Base-by-base conservation (phyloP, 2,888 invertebrate species). In the Mellilla xanthometata region DNA sequence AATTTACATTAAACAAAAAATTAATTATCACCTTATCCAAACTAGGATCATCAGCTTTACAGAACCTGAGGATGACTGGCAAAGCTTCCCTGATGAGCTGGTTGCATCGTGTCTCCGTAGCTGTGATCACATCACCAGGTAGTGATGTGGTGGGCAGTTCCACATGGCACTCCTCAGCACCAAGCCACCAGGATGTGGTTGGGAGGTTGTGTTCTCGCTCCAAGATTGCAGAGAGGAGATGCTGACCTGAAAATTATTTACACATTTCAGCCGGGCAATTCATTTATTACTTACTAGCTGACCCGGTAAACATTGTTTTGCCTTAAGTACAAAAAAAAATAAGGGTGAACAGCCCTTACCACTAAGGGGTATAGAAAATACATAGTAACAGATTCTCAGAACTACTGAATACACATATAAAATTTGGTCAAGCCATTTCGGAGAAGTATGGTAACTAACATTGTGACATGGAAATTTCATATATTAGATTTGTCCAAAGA, bases 181-280 rank as follows among this genome's bases (percentile, higher is more conserved):
- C 96, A 0, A 96, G 86, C 93, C 95, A 95, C 96, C 96, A 96
- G 1, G 96, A 95, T 0, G 94, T 93, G 3, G 96, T 97, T 0
- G 90, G 78, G 46, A 92, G 91, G 7, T 91, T 91, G 77, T 91
- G 93, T 62, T 94, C 91, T 12, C 89, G 86, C 59, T 95, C 94
- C 23, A 95, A 91, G 33, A 96, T 78, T 0, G 96, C 96, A 7
- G 96, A 94, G 12, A 97, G 91, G 15, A 97, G 88, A 79, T 97
- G 97, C 70, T 97, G 97, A 0, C 94, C 94, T 94, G 64, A 13
- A 54, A 26, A 32, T 33, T n/a, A 24, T 7, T 24, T 3, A 24
- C 1, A 24, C 2, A 24, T n/a, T n/a, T n/a, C n/a, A n/a, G n/a
- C n/a, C n/a, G n/a, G n/a, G n/a, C n/a, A n/a, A n/a, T n/a, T n/a